Evolutionary conservation across 2,797 vertebrate species (phyloP), one percentile per base, ranked within the genome.

Genomic region (Anableps anableps): DNA sequence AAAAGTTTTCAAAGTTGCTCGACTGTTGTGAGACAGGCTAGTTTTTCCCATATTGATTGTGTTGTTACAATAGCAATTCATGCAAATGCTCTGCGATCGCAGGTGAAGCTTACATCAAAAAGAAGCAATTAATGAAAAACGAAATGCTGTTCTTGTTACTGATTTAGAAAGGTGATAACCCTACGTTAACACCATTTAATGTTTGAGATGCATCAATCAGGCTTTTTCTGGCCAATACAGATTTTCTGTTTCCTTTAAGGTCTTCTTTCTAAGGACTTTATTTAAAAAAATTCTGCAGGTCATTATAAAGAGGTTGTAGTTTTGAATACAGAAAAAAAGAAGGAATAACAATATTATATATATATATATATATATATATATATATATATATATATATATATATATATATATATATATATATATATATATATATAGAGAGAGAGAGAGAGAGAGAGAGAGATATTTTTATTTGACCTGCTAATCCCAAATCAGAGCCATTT

Each of bases 1-100:
- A 48, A 86, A 79, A 81, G 76, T n/a, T 74, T 53, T 66, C 5
- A 82, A 82, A 76, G 73, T 41, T 29, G 29, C 47, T 38, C 14
- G 2, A 19, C 31, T 62, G 16, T 62, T 13, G 23, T 5, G 2
- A 62, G 31, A 19, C 60, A 34, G 19, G 29, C 19, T 62, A 3
- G 60, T 34, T 62, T 62, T 34, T n/a, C 5, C 60, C 13, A n/a
- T n/a, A 31, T 62, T 34, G 31, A 62, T 62, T 19, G 31, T 34
- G 60, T 17, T 58, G 55, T 21, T 58, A 14, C n/a, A 60, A 6
- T 31, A 60, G 55, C 13, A 60, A n/a, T 29, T 29, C 13, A 23
- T 64, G 1, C 10, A 64, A 64, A 34, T 6, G 43, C 23, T 41
- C 21, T 41, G 26, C 41, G 26, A 41, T 41, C 38, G 2, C 34